Evolutionary conservation across 2,888 invertebrate genomes (phyloP).

Genomic region (Argyresthia goedartella): DNA sequence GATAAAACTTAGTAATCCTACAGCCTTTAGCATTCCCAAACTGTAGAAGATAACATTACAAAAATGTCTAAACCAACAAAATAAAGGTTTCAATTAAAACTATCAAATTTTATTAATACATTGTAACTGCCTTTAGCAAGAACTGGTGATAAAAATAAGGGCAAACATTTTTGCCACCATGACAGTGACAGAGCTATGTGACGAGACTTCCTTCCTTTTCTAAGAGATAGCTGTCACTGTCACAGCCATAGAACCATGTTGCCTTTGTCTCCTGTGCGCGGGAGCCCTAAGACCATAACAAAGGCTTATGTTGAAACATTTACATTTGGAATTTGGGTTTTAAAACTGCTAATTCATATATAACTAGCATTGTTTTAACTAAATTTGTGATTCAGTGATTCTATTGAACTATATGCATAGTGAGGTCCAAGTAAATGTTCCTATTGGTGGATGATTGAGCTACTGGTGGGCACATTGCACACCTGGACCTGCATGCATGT

Average conservation of each 20-base stretch:
- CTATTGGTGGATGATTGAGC: conserved; percentile 42
- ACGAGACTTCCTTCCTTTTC: no score
- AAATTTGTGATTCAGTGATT: conserved; percentile 31
- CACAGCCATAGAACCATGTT: no score
- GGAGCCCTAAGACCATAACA: no score
- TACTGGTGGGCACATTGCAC: conserved; percentile 89
- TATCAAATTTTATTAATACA: neutral
- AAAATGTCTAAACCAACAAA: conserved; percentile 1
- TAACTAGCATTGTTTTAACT: conserved; percentile 23
- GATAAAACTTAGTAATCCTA: conserved; percentile 7
- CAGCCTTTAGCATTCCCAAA: conserved; percentile 6
- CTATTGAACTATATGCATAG: conserved; percentile 47
- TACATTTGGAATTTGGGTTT: no score
- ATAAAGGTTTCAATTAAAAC: conserved; percentile 2
- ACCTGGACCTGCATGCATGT: conserved; percentile 69
- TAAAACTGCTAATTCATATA: conserved; percentile 7
- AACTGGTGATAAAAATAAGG: neutral
- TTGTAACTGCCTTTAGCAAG: neutral
- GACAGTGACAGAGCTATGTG: neutral
- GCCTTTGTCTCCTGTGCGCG: no score
- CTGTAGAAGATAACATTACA: conserved; percentile 1
- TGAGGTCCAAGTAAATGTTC: conserved; percentile 55
- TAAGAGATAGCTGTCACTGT: no score
- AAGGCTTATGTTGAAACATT: no score
- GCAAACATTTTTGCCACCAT: neutral